Base-by-base conservation (phyloP, 2,797 vertebrate genomes). In the Holocentrus rufus region DNA sequence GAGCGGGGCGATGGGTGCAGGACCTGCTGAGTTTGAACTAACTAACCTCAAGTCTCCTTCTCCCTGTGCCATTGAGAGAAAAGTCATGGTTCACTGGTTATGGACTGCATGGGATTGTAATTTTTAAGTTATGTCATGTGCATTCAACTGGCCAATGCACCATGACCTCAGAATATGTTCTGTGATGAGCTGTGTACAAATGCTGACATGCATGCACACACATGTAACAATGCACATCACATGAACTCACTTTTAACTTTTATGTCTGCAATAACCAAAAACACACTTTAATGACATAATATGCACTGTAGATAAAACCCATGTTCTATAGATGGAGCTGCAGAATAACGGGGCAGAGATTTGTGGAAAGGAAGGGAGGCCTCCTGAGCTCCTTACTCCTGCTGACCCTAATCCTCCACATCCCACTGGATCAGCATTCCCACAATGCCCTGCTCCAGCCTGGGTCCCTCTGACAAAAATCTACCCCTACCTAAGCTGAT, bases 361-460 rank as follows among this genome's bases (percentile, higher is more conserved):
- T 55, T 53, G 42, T 53, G 42, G 61, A 81, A 80, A 81, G 55
- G 30, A 81, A 74, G 74, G 39, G 55, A 85, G 73, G 64, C 69
- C 50, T 31, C 15, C 68, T 91, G 88, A 92, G 89, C 89, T 73
- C 64, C 87, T 93, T 92, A 89, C 74, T 82, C 72, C 69, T 47
- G 76, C 79, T 92, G 91, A 89, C 88, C 91, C 84, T 92, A 93
- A 93, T 93, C 91, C 87, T 85, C 68, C 68, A 70, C 76, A 87
- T 88, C 82, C 68, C 74, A 84, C 86, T 89, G 73, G 74, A 87
- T 92, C 90, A 92, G 91, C 91, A 86, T 74, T 88, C 86, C 79
- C 88, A 87, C 81, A 88, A 88, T 72, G 74, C 84, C 58, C 60
- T 62, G 72, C 72, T 39, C 57, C 76, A 77, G 66, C 59, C 68